Percentiles rank a stretch among this genome's conserved stretches.
Conservation (phyloP, 2,888 invertebrate genomes). For the Mesoligia furuncula region DNA sequence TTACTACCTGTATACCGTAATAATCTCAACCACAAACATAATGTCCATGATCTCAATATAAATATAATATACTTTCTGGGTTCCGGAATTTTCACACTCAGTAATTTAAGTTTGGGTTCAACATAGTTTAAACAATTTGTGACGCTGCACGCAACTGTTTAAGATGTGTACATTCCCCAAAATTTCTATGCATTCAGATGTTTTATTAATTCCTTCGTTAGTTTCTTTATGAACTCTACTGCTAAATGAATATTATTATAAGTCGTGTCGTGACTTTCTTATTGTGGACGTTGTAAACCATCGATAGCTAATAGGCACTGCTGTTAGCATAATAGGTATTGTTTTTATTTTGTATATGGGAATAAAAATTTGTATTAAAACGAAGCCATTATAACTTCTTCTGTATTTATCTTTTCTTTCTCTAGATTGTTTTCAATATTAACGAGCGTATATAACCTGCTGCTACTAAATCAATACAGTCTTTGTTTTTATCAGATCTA, state of each 20-base stretch:
- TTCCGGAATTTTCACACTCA: conserved; percentile 34
- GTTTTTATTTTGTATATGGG: background rate
- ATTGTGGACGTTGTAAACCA: background rate
- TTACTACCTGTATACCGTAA: conserved; percentile 4
- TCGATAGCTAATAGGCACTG: background rate
- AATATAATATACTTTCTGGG: conserved; percentile 14
- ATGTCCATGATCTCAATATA: conserved; percentile 9
- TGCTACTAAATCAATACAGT: no score
- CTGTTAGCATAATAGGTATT: background rate
- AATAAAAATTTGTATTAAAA: background rate
- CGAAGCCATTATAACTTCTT: background rate
- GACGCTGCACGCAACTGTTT: conserved; percentile 39
- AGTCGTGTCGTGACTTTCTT: conserved; percentile 29
- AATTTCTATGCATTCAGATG: conserved; percentile 45
- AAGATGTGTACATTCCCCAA: conserved; percentile 22
- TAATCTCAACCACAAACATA: conserved; percentile 18
- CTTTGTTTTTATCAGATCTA: background rate
- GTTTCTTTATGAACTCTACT: conserved; percentile 41
- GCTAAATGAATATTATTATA: conserved; percentile 29
- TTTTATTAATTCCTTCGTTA: conserved; percentile 26
- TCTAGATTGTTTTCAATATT: background rate
- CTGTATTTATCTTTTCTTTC: background rate
- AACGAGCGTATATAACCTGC: background rate
- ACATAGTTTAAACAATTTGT: conserved; percentile 43
- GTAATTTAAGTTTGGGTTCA: conserved; percentile 36